Evolutionary conservation across 2,888 invertebrate genomes (phyloP), one percentile per base, ranked within the genome.

Genomic region (Prenolepis imparis): DNA sequence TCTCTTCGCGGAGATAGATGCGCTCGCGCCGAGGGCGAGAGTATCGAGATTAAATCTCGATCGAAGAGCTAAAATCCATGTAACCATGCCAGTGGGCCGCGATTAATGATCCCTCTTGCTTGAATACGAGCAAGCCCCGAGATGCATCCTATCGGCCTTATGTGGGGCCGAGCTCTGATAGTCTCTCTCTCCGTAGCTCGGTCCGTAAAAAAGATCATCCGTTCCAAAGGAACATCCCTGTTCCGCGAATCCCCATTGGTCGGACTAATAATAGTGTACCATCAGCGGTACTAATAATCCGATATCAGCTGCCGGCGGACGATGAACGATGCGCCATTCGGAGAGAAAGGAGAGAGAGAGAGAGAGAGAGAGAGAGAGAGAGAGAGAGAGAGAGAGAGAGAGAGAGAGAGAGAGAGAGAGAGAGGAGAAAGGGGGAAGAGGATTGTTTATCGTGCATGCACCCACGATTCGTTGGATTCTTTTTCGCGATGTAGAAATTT

Each of bases 41-140:
- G 59, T 78, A 78, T 70, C 44, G 72, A 78, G 78, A 78, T 78
- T 72, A 59, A 59, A 78, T 78, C 78, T 72, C 59, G 78, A 78
- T 78, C 72, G 72, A 59, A 36, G 67, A 55, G 21, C 36, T 72
- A 78, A 59, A 78, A 78, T 78, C 75, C 78, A 72, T 78, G 72
- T 78, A 78, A 78, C 59, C 57, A 72, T 78, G 64, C 44, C 78
- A 78, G 72, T 78, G 41, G 72, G 59, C 36, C 59, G 44, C 78
- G 72, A 78, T 78, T 78, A 78, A 78, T 78, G 78, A 78, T 78
- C 72, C 21, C 59, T 59, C 44, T 44, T 12, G 72, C 44, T 28
- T 18, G 36, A 78, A 72, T 48, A 48, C 72, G 57, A 70, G 68
- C 57, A 28, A 32, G 57, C 32, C 32, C n/a, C 57, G 44, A 59